Base-by-base conservation (phyloP, 2,113 vertebrate species). In the Cavia porcellus region DNA sequence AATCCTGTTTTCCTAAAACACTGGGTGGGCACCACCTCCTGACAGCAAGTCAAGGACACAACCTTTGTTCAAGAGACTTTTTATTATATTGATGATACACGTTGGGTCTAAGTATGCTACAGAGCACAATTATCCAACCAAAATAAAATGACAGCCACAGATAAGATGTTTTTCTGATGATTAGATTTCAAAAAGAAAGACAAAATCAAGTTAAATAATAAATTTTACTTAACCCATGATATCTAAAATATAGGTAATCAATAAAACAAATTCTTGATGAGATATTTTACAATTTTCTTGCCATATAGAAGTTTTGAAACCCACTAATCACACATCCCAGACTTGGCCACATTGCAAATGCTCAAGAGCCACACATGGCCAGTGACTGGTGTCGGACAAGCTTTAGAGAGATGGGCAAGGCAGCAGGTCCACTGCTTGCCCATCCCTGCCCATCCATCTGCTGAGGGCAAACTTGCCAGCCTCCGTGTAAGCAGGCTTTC, bases 281-380 rank as follows among this genome's bases (percentile, higher is more conserved):
- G 61, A 28, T 70, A n/a, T 64, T 93, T 93, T 55, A 82, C 7
- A 32, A 38, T 86, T 45, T 42, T 92, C 61, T 79, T 52, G 93
- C 68, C 22, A 86, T 7, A 59, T 5, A 79, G 20, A 62, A 55
- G 45, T 61, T 92, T 57, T 83, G 80, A 86, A 96, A 95, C 68
- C 52, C 14, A 88, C 9, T 22, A 15, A 25, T 25, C 38, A 50
- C 32, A 17, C 13, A 24, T 9, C 14, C 75, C 17, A 7, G 12
- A n/a, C 22, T 35, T 22, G 20, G 55, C 25, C 61, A n/a, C 28
- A 61, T 10, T 24, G 30, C 35, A 75, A 92, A 72, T 19, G 28
- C 22, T 72, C 1, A 13, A 83, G 77, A 68, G 57, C 2, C 32
- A 79, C 52, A 25, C 1, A 25, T 24, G 75, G 84, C 75, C 28